Evolutionary conservation across 2,113 vertebrate species (phyloP).

Genomic region (Sinocyclocheilus grahami): DNA sequence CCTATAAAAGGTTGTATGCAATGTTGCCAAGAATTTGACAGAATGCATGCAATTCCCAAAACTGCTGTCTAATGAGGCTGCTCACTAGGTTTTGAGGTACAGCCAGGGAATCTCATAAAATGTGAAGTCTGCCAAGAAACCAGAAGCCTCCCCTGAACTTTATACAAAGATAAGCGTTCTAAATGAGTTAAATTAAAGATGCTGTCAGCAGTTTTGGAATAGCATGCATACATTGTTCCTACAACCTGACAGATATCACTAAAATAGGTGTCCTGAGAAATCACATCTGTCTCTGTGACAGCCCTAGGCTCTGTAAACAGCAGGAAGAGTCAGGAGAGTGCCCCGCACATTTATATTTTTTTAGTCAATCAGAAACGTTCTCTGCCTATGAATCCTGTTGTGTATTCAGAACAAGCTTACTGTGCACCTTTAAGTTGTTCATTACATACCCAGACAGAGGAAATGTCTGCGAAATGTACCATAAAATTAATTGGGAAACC

Average conservation of each 20-base stretch:
- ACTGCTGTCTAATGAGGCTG: background rate
- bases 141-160: slow-evolving; percentile 40
- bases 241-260: background rate
- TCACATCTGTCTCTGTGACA: slow-evolving; percentile 16
- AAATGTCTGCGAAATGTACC: background rate
- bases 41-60: background rate
- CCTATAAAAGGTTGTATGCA: background rate
- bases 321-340: slow-evolving; percentile 7
- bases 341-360: background rate
- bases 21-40: background rate
- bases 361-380: background rate
- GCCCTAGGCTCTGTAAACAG: slow-evolving; percentile 3
- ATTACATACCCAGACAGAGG: background rate
- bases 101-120: slow-evolving; percentile 6
- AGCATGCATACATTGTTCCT: background rate
- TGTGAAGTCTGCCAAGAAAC: slow-evolving; percentile 22
- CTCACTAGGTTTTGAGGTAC: background rate
- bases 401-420: background rate
- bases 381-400: background rate
- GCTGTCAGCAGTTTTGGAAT: background rate
- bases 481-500: background rate
- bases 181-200: slow-evolving; percentile 54
- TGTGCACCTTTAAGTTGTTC: background rate
- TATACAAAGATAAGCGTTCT: slow-evolving; percentile 40
- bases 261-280: slow-evolving; percentile 5